A percentile compares a stretch with the other conserved stretches of the same genome.
Evolutionary conservation across 1,140 invertebrate genomes (phyloP).

Genomic region (Drosophila hydei): DNA sequence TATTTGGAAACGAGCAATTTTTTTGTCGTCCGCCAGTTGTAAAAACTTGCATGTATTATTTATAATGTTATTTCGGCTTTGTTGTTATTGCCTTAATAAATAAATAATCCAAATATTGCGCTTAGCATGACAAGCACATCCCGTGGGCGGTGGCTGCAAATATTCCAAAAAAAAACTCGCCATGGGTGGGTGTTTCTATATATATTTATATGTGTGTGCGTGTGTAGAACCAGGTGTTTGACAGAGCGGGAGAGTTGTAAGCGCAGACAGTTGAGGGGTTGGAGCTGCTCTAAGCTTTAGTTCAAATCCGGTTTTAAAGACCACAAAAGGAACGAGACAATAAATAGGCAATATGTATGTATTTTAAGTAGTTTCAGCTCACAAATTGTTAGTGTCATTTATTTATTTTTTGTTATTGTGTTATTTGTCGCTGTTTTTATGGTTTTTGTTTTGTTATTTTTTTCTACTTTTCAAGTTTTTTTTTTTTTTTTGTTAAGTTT

Average conservation of each 20-base stretch:
- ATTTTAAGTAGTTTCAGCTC: conserved; percentile 44
- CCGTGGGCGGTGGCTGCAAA: conserved; percentile 40
- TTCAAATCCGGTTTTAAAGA: conserved; percentile 48
- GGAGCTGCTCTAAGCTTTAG: not conserved
- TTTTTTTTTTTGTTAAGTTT: conserved; percentile 37
- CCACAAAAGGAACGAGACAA: conserved; percentile 53
- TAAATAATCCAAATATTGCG: conserved; percentile 56
- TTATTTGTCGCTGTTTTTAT: conserved; percentile 10
- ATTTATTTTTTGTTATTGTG: conserved; percentile 17
- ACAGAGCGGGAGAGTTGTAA: conserved; percentile 34
- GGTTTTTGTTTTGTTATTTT: not conserved
- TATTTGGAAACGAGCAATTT: not conserved
- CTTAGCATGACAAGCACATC: conserved; percentile 54
- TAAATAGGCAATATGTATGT: conserved; percentile 48
- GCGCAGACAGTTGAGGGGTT: not conserved
- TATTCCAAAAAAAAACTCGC: conserved; percentile 7
- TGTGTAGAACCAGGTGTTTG: conserved; percentile 14
- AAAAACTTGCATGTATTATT: conserved; percentile 53
- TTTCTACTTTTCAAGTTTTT: conserved; percentile 6
- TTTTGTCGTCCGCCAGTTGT: conserved; percentile 32
- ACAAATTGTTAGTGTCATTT: conserved; percentile 47
- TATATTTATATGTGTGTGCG: conserved; percentile 10
- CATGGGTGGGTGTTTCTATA: conserved; percentile 26
- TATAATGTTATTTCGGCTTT: conserved; percentile 40
- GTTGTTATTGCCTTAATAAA: conserved; percentile 49